Conservation (phyloP, 2,888 invertebrate genomes). For the Heliconius sara region DNA sequence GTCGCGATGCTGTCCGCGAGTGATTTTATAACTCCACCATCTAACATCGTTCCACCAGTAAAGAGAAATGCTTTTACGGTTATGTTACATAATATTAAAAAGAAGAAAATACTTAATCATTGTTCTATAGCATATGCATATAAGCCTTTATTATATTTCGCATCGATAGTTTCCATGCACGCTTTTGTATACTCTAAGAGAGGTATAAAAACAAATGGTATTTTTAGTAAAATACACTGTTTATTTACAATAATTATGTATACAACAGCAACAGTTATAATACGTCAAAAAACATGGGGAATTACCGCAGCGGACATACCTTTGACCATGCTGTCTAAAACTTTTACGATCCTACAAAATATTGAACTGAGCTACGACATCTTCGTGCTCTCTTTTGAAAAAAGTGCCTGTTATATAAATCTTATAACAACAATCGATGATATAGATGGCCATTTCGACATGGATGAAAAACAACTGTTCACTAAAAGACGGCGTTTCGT, state of each 20-base stretch:
- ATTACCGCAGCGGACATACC: conserved; percentile 60
- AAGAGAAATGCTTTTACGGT: conserved; percentile 47
- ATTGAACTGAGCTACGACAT: conserved; percentile 58
- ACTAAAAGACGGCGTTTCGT: conserved; percentile 53
- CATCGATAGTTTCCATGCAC: conserved; percentile 59
- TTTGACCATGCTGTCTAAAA: conserved; percentile 60
- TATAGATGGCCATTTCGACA: conserved; percentile 57
- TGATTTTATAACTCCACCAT: conserved; percentile 46
- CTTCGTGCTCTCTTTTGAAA: conserved; percentile 54
- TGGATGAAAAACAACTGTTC: conserved; percentile 50
- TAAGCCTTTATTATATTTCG: conserved; percentile 60
- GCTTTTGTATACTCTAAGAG: conserved; percentile 54
- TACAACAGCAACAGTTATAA: conserved; percentile 44
- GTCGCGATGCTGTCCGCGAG: conserved; percentile 47
- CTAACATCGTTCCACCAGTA: conserved; percentile 16
- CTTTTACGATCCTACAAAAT: conserved; percentile 52
- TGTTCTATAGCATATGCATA: conserved; percentile 55
- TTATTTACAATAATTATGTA: conserved; percentile 52
- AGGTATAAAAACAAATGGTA: conserved; percentile 48
- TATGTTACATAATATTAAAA: conserved; percentile 43
- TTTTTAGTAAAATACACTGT: conserved; percentile 55
- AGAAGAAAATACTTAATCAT: conserved; percentile 37
- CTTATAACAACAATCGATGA: conserved; percentile 58
- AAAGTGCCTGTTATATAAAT: conserved; percentile 54
- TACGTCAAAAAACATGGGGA: conserved; percentile 57